phyloP scores from a whole-genome alignment of 1,140 invertebrate genomes.

The Drosophila saltans region DNA sequence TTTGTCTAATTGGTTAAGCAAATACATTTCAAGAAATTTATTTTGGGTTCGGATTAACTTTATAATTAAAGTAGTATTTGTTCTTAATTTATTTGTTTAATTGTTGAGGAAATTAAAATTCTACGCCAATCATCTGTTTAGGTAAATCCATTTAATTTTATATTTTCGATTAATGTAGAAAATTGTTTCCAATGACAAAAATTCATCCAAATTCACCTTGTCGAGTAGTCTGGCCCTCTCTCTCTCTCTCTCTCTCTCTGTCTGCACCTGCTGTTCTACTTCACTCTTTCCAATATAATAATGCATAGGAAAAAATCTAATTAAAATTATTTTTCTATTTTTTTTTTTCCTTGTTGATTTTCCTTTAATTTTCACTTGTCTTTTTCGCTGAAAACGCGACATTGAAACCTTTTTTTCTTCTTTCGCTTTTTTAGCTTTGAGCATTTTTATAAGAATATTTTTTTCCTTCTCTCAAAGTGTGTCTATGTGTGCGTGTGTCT shows the following conservation, averaged over 20 bases:
- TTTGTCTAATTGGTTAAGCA: not conserved
- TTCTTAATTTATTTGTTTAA: too few relatives aligned
- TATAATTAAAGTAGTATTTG: too few relatives aligned
- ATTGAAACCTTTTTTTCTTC: constrained; percentile 16
- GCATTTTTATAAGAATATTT: constrained; percentile 24
- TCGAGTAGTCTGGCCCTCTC: too few relatives aligned
- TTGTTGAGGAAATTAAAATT: too few relatives aligned
- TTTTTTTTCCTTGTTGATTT: not conserved
- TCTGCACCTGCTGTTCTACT: not conserved
- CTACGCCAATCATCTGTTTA: too few relatives aligned
- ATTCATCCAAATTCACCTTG: too few relatives aligned
- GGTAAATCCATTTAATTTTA: too few relatives aligned
- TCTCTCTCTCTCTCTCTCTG: too few relatives aligned
- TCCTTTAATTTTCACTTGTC: constrained; percentile 7
- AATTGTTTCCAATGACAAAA: too few relatives aligned
- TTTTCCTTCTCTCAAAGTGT: not conserved
- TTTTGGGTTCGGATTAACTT: too few relatives aligned
- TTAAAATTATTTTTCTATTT: constrained; percentile 27
- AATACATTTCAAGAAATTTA: not conserved
- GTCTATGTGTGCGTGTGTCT: not conserved
- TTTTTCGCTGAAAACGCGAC: not conserved
- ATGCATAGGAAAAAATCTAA: constrained; percentile 19
- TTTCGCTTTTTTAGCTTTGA: constrained; percentile 9
- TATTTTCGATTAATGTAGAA: too few relatives aligned
- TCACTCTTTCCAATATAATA: not conserved